Evolutionary conservation across 1,140 invertebrate genomes (phyloP).

Genomic region (Drosophila punjabiensis): DNA sequence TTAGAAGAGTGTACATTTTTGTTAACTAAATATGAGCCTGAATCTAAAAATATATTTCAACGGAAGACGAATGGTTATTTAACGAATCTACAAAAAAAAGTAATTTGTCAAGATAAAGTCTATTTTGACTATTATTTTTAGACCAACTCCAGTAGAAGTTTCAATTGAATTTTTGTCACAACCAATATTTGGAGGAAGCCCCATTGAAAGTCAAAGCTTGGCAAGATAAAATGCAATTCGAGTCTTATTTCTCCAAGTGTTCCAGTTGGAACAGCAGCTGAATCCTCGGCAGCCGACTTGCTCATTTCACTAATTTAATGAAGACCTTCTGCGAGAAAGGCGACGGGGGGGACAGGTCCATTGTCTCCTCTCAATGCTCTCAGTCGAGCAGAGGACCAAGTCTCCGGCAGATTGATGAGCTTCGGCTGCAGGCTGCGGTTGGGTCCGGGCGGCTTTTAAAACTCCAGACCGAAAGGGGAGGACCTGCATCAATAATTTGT

Average conservation of each 20-base stretch:
- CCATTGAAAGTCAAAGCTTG: neutral
- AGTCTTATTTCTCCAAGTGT: slow-evolving; percentile 14
- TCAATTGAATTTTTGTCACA: neutral
- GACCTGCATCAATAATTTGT: slow-evolving; percentile 82
- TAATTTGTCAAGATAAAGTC: neutral
- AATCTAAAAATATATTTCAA: neutral
- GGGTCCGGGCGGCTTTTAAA: slow-evolving; percentile 33
- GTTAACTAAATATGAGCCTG: neutral
- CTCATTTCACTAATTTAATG: slow-evolving; percentile 84
- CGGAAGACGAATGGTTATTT: neutral
- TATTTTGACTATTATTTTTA: neutral
- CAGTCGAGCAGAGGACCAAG: slow-evolving; percentile 30
- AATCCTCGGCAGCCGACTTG: slow-evolving; percentile 50
- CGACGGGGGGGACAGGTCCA: slow-evolving; percentile 51
- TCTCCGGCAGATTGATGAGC: slow-evolving; percentile 73
- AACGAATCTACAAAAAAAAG: too few relatives aligned
- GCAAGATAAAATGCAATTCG: neutral
- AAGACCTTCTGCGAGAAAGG: slow-evolving; percentile 72
- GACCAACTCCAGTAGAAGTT: neutral
- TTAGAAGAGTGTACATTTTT: too few relatives aligned
- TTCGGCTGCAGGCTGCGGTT: slow-evolving; percentile 43
- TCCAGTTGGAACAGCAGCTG: slow-evolving; percentile 38
- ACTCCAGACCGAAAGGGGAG: slow-evolving; percentile 16
- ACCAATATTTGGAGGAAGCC: too few relatives aligned
- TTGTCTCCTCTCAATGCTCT: slow-evolving; percentile 61